phyloP scores from a whole-genome alignment of 2,888 invertebrate genomes.

The Volucella inflata region DNA sequence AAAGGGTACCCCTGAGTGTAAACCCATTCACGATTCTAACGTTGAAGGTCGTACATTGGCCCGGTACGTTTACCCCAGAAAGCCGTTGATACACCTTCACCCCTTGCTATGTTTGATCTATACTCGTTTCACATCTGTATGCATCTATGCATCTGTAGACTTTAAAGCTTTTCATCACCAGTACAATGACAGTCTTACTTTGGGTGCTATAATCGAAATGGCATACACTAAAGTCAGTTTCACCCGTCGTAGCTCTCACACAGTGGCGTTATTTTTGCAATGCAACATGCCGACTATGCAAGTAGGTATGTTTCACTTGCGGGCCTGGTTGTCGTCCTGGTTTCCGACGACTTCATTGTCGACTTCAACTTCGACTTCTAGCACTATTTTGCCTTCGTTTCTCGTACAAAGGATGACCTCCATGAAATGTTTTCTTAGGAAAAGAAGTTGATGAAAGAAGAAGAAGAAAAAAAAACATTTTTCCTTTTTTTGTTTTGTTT shows the following conservation, averaged over 20 bases:
- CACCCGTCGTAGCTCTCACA: too few species aligned
- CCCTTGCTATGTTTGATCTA: neutral
- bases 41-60: constrained; percentile 82
- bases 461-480: neutral
- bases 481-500: constrained; percentile 33
- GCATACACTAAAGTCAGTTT: neutral
- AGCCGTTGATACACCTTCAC: constrained; percentile 53
- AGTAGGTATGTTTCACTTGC: too few species aligned
- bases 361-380: constrained; percentile 27
- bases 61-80: constrained; percentile 80
- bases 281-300: too few species aligned
- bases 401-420: constrained; percentile 47
- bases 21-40: constrained; percentile 73
- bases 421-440: constrained; percentile 27
- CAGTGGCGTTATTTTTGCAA: too few species aligned
- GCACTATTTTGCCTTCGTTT: neutral
- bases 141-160: constrained; percentile 23
- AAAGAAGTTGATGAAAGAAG: neutral
- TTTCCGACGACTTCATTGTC: constrained; percentile 13
- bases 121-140: constrained; percentile 13
- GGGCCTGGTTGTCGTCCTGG: neutral
- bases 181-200: neutral
- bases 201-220: neutral
- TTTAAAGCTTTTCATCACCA: constrained; percentile 42
- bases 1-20: constrained; percentile 64